phyloP scores from a whole-genome alignment of 1,140 invertebrate genomes.

The Halictus rubicundus region DNA sequence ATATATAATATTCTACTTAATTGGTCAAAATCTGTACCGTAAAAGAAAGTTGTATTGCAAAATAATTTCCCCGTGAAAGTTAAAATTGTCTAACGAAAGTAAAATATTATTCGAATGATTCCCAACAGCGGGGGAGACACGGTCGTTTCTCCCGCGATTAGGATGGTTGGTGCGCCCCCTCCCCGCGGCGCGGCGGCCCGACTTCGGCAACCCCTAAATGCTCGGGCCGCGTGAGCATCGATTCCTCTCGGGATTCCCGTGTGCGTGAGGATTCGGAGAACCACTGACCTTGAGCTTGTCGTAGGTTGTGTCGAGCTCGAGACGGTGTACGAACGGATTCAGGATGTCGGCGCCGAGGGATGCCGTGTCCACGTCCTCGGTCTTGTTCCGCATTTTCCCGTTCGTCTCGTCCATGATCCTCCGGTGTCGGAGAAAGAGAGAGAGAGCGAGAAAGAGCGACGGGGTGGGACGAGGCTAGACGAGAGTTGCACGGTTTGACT shows the following conservation, averaged over 20 bases:
- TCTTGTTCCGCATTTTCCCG: conserved; percentile 45
- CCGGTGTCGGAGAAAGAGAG: background rate
- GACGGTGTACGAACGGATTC: conserved; percentile 92
- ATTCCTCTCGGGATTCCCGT: conserved; percentile 26
- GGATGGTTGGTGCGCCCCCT: conserved; percentile 4
- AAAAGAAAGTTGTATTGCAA: no score
- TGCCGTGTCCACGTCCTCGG: conserved; percentile 65
- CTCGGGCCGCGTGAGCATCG: conserved; percentile 40
- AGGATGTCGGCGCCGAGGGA: conserved; percentile 81
- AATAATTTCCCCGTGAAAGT: no score
- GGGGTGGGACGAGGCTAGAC: background rate
- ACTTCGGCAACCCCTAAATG: conserved; percentile 27
- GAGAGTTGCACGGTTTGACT: conserved; percentile 4
- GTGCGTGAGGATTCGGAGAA: background rate
- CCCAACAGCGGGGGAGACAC: background rate
- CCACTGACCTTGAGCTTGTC: conserved; percentile 91
- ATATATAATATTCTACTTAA: no score
- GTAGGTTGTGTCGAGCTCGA: conserved; percentile 90
- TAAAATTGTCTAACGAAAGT: no score
- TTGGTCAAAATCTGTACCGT: no score
- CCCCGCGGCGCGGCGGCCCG: background rate
- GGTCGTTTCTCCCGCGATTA: background rate
- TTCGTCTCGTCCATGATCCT: conserved; percentile 42
- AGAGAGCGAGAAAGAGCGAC: background rate
- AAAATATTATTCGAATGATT: no score